Evolutionary conservation across 2,797 vertebrate genomes (phyloP).

Genomic region (Rhyacichthys aspro): DNA sequence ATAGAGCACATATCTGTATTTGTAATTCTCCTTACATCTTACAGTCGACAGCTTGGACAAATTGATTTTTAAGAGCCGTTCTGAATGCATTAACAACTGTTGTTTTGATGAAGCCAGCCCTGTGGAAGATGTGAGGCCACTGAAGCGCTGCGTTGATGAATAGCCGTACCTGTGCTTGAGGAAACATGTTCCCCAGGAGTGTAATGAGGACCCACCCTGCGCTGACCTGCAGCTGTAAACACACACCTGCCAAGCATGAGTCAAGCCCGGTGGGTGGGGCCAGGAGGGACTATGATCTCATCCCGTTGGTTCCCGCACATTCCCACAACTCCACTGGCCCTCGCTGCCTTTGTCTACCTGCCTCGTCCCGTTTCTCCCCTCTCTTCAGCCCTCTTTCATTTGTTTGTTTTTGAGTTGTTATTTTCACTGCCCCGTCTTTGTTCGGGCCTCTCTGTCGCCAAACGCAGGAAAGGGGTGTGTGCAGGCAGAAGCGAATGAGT

Average conservation of each 20-base stretch:
- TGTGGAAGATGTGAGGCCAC: conserved; percentile 2
- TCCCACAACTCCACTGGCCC: conserved; percentile 37
- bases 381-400: conserved; percentile 15
- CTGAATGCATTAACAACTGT: conserved; percentile 1
- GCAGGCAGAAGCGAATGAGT: conserved; percentile 33
- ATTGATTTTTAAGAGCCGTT: conserved; percentile 1
- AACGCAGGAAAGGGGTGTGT: conserved; percentile 52
- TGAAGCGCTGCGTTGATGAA: conserved; percentile 46
- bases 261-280: conserved; percentile 61
- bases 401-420: conserved; percentile 33
- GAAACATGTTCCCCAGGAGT: conserved; percentile 61
- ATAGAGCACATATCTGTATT: conserved; percentile 40
- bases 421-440: conserved; percentile 41
- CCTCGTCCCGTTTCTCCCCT: conserved; percentile 36
- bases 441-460: conserved; percentile 62
- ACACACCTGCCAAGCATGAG: conserved; percentile 70
- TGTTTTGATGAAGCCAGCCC: conserved; percentile 14
- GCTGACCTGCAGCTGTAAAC: conserved; percentile 73
- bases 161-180: conserved; percentile 65
- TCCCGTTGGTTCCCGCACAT: conserved; percentile 54
- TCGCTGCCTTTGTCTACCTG: conserved; percentile 36
- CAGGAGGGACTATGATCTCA: conserved; percentile 62
- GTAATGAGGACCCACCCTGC: conserved; percentile 67
- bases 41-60: conserved; percentile 9
- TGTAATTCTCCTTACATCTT: conserved; percentile 34